phyloP scores from a whole-genome alignment of 2,113 vertebrate species.

The Albula goreensis region DNA sequence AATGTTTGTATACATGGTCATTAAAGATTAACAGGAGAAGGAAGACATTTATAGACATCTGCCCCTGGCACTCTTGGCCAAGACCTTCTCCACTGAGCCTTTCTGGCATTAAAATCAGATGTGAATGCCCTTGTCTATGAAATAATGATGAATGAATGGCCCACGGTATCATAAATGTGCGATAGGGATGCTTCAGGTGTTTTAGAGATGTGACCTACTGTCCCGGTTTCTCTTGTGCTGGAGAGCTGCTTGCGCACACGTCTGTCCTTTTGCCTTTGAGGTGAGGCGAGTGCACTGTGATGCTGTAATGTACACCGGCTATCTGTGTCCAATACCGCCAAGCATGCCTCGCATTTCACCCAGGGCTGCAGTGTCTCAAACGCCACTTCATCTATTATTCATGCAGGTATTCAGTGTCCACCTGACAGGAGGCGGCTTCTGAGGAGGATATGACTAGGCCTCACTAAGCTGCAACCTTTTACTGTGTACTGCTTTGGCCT shows the following conservation, averaged over 20 bases:
- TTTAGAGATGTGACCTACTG: background rate
- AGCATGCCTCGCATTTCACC: conserved; percentile 22
- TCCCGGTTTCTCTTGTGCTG: background rate
- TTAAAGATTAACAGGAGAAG: too few species aligned
- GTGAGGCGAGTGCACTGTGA: conserved; percentile 35
- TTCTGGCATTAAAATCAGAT: background rate
- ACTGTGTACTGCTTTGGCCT: background rate
- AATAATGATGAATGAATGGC: background rate
- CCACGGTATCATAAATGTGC: background rate
- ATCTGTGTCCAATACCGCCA: conserved; percentile 51
- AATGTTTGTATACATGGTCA: too few species aligned
- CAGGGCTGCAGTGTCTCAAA: conserved; percentile 39
- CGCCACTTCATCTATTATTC: conserved; percentile 59
- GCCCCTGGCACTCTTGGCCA: background rate
- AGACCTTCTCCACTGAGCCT: background rate
- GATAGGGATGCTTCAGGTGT: background rate
- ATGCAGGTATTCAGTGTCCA: conserved; percentile 44
- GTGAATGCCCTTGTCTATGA: background rate
- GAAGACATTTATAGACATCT: background rate
- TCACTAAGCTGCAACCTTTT: background rate
- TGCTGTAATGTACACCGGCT: conserved; percentile 57
- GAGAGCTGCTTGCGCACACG: conserved; percentile 45
- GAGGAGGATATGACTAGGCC: background rate
- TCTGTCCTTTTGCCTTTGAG: conserved; percentile 53
- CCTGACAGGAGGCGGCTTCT: conserved; percentile 24